A percentile compares a stretch with the other conserved stretches of the same genome.
phyloP scores from a whole-genome alignment of 2,113 vertebrate species.

The Choloepus hoffmanni region DNA sequence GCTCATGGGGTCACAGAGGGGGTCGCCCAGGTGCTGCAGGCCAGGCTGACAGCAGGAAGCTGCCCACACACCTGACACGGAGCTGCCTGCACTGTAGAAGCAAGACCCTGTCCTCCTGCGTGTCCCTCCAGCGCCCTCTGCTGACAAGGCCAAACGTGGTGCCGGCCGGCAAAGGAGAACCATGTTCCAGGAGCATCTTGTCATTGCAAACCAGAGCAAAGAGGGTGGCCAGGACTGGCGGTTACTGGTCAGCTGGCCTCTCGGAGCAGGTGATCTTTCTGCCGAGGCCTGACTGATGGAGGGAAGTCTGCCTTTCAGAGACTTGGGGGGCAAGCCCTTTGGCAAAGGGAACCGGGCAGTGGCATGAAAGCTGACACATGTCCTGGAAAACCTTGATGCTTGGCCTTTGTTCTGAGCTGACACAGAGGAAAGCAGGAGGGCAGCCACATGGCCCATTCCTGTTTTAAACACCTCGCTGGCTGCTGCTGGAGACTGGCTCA shows the following conservation, averaged over 20 bases:
- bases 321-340: rapidly evolving
- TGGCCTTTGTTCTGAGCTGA: neutral
- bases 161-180: neutral
- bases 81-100: too few relatives aligned
- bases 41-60: too few relatives aligned
- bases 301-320: neutral
- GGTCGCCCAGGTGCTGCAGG: neutral
- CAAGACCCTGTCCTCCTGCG: neutral
- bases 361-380: neutral
- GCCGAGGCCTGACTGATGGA: neutral
- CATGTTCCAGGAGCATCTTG: too few relatives aligned
- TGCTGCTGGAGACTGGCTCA: neutral
- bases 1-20: neutral
- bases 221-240: neutral
- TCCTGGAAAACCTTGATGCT: neutral
- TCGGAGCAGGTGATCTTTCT: neutral
- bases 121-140: neutral
- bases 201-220: neutral
- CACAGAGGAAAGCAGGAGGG: neutral
- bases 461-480: neutral
- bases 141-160: too few relatives aligned
- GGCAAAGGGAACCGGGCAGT: neutral
- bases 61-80: too few relatives aligned
- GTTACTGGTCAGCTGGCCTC: neutral
- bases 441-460: rapidly evolving